Evolutionary conservation across 2,113 vertebrate genomes (phyloP), one percentile per base, ranked within the genome.

Genomic region (Apus apus): DNA sequence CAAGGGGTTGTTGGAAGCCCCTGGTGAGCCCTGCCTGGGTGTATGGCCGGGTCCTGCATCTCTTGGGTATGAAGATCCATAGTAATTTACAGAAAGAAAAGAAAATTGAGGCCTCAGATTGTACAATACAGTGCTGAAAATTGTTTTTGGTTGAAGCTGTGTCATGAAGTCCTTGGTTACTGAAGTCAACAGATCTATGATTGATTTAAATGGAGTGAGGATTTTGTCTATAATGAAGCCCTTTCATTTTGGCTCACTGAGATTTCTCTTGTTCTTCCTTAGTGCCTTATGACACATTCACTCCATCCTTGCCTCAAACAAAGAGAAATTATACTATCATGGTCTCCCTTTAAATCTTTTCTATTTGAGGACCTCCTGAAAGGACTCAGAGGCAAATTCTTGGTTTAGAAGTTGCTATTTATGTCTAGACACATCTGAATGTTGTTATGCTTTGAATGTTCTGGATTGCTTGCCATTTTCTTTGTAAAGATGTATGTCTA

Each of bases 361-460:
- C 93, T 95, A 65, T 85, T 94, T 87, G 88, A 92, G 65, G 65
- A 58, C 83, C 61, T 65, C 61, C 85, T 87, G 88, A 84, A 93
- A 92, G 89, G 92, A 30, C 90, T 96, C 94, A 94, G 93, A 84
- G 94, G 76, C 88, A 87, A 87, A 94, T 94, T 94, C 88, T 90
- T 94, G 83, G 83, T 81, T 95, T 90, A 30, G 92, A 95, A 81
- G 85, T 86, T 92, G 83, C 96, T 97, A 87, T 97, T 96, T 96
- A 72, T 97, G 92, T 65, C 76, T 78, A 68, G 73, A 90, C 90
- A 73, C 92, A 95, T 97, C 94, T 95, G 96, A 97, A 87, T 78
- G 83, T 87, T 17, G 36, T 95, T 94, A 86, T 0, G 8, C 80
- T 95, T 75, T 94, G 85, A 86, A 78, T 92, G 60, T 78, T 64